Evolutionary conservation across 1,140 invertebrate species (phyloP), one percentile per base, ranked within the genome.

Genomic region (Conopomorpha cramerella): DNA sequence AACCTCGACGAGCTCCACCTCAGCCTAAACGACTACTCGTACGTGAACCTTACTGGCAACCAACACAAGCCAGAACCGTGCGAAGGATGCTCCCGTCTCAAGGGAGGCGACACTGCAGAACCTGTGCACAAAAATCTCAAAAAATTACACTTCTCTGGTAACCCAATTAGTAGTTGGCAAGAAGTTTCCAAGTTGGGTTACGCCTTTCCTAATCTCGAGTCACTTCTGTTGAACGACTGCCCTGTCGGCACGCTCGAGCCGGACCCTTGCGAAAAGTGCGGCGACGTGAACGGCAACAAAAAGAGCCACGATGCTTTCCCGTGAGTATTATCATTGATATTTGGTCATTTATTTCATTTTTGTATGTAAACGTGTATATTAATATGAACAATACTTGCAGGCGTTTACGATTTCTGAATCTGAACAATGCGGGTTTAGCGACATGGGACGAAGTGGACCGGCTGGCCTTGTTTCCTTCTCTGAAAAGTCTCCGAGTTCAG

Each of bases 371-470:
- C 28, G 8, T 15, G 17, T 31, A 16, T 10, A 16, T 14, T 31
- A 16, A 31, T 31, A 14, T n/a, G 14, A 8, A 30, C 36, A 18
- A 16, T 25, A 34, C 41, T 35, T 91, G 86, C 66, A 83, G 83
- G 27, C 83, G 83, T 49, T 77, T 95, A 25, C 81, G 85, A 55
- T 86, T 89, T 64, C 77, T 96, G 7, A 95, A 94, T 63, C 77
- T 96, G 11, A 93, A 91, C 58, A 90, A 90, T 34, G 92, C 91
- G 0, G 78, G 87, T 14, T 63, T 97, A 16, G 81, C 85, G 8
- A 86, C 87, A 8, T 96, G 94, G 93, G 86, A 90, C 49, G 92
- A 95, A 52, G 86, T 96, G 32, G 91, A 95, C 49, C 80, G 86
- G 45, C 79, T 97, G 23, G 85, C 89, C 12, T 83, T 84, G 40